Base-by-base conservation (phyloP, 2,113 vertebrate genomes). In the Spea bombifrons region DNA sequence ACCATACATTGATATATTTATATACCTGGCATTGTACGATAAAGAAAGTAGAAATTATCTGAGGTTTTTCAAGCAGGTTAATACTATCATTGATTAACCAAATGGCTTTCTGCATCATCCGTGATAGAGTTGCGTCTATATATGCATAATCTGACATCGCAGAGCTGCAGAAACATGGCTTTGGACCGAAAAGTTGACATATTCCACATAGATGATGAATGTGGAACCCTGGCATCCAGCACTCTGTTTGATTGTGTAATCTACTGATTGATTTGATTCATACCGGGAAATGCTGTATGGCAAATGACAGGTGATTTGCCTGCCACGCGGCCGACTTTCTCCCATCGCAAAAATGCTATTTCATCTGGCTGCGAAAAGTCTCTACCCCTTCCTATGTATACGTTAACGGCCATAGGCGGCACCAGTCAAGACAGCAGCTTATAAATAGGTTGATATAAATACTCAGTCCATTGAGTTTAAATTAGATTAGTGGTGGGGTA, bases 181-280 rank as follows among this genome's bases (percentile, higher is more conserved):
- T 48, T n/a, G 46, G 16, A 70, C 59, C 15, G 66, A 77, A 53
- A 52, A 55, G 50, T n/a, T 16, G 50, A 68, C 52, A 53, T 7
- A 64, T 76, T 49, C 50, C 75, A 63, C 75, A 61, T 69, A 77
- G 47, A 77, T 77, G 75, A 77, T 77, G 16, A 77, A 77, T 77
- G 75, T 77, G 67, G 46, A 8, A 49, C 66, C 53, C 75, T 13
- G 44, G 44, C 53, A 76, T 52, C 55, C 75, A 15, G 66, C 66
- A 77, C 75, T 77, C 67, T 63, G 55, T 46, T 48, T 77, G 66
- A 76, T 69, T 69, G 45, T 70, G 57, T 70, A 77, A 77, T 77
- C 75, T 70, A 17, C 44, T 61, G 75, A 77, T 61, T 70, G 75
- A 77, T 77, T 77, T 15, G 66, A 52, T 70, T 70, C 70, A 59